Conservation (phyloP, 2,888 invertebrate species). For the Ectobius pallidus region DNA sequence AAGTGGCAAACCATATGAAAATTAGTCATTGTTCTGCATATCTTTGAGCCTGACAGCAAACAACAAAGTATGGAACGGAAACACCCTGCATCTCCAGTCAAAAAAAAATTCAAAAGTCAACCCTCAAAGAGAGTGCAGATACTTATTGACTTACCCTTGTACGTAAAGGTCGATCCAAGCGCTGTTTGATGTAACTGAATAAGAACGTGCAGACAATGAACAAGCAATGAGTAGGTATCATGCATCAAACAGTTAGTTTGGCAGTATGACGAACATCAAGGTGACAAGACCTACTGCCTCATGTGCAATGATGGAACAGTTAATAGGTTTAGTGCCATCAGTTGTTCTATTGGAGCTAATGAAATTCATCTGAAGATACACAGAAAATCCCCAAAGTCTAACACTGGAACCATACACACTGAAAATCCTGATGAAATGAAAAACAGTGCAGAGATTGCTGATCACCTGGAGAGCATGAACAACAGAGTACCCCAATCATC, state of each 20-base stretch:
- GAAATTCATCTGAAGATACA: not conserved
- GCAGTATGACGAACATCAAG: not conserved
- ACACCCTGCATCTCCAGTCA: too few relatives aligned
- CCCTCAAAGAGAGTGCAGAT: too few relatives aligned
- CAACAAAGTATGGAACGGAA: too few relatives aligned
- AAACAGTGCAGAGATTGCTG: slow-evolving; percentile 7
- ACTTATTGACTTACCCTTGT: too few relatives aligned
- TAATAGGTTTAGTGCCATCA: not conserved
- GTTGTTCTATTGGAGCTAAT: not conserved
- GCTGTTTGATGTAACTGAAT: not conserved
- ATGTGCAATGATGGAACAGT: not conserved
- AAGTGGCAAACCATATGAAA: too few relatives aligned
- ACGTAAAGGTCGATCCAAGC: too few relatives aligned
- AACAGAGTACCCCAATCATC: not conserved
- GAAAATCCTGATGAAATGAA: not conserved
- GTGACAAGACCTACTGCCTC: not conserved
- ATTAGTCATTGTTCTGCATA: too few relatives aligned
- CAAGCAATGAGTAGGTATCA: not conserved
- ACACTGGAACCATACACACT: not conserved
- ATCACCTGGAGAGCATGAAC: slow-evolving; percentile 7
- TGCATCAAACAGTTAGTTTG: not conserved
- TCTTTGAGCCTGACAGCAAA: too few relatives aligned
- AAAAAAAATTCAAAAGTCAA: too few relatives aligned
- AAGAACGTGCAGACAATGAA: not conserved
- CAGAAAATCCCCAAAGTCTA: not conserved